Evolutionary conservation across 2,113 vertebrate genomes (phyloP).

Genomic region (Camelus dromedarius): DNA sequence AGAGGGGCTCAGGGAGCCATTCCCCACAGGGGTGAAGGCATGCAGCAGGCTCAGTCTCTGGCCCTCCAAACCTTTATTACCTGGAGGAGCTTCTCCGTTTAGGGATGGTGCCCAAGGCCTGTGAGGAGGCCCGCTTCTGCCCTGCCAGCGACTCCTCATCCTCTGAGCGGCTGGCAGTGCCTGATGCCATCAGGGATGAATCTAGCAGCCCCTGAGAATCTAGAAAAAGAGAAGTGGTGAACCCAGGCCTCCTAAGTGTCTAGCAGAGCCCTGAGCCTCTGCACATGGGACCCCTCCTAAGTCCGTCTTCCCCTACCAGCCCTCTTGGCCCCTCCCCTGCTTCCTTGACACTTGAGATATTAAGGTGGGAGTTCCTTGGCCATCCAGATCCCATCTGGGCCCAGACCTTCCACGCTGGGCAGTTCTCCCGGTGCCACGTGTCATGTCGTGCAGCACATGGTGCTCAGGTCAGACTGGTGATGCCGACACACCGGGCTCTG

Average conservation of each 20-base stretch:
- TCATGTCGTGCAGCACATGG: slow-evolving; percentile 57
- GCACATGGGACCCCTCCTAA: background rate
- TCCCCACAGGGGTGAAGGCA: background rate
- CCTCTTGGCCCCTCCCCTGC: background rate
- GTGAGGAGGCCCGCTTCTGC: slow-evolving; percentile 92
- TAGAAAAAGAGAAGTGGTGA: slow-evolving; percentile 64
- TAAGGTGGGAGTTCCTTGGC: slow-evolving; percentile 46
- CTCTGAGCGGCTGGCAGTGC: slow-evolving; percentile 93
- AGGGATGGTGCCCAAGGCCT: slow-evolving; percentile 92
- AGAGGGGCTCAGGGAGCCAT: background rate
- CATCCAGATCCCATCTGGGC: slow-evolving; percentile 58
- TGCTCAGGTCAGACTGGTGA: slow-evolving; percentile 69
- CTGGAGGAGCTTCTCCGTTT: slow-evolving; percentile 97
- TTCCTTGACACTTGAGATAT: slow-evolving; percentile 41
- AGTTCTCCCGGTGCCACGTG: slow-evolving; percentile 43
- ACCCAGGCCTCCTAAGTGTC: background rate
- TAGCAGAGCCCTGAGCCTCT: background rate
- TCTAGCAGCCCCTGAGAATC: slow-evolving; percentile 86
- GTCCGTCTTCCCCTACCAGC: background rate
- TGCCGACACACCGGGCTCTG: background rate
- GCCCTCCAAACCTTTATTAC: slow-evolving; percentile 79
- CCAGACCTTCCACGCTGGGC: slow-evolving; percentile 67
- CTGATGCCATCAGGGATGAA: slow-evolving; percentile 89
- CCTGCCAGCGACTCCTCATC: slow-evolving; percentile 93
- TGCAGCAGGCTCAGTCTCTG: background rate